phyloP scores from a whole-genome alignment of 2,888 invertebrate genomes.

The Empis livida region DNA sequence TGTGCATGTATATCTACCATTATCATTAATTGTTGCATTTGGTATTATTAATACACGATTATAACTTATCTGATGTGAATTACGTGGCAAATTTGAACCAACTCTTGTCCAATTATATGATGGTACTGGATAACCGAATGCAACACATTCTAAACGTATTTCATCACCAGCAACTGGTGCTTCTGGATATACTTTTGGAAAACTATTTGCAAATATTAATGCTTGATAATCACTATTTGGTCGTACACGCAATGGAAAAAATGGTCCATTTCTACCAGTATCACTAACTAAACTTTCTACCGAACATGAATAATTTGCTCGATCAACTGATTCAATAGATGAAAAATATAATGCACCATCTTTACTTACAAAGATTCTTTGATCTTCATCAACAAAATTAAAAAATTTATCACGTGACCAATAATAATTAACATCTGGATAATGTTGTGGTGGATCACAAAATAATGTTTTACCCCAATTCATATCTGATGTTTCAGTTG shows the following conservation, averaged over 20 bases:
- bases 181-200: constrained; percentile 91
- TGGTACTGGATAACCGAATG: constrained; percentile 91
- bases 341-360: constrained; percentile 94
- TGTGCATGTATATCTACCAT: constrained; percentile 83
- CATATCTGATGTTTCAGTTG: constrained; percentile 71
- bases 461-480: constrained; percentile 90
- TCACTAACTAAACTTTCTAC: constrained; percentile 79
- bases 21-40: constrained; percentile 79
- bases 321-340: constrained; percentile 78
- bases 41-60: constrained; percentile 79
- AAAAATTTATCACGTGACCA: constrained; percentile 86
- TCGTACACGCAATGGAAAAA: constrained; percentile 67
- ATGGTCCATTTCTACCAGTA: constrained; percentile 81
- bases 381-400: constrained; percentile 87
- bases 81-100: constrained; percentile 58
- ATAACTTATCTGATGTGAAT: constrained; percentile 58
- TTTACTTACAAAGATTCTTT: constrained; percentile 81
- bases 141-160: constrained; percentile 85
- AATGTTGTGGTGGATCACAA: constrained; percentile 88
- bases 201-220: constrained; percentile 84
- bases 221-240: constrained; percentile 84
- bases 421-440: constrained; percentile 75
- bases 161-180: constrained; percentile 83
- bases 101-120: constrained; percentile 85
- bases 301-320: constrained; percentile 82